A percentile compares a stretch with the other conserved stretches of the same genome.
phyloP scores from a whole-genome alignment of 2,888 invertebrate genomes.

The Amorpha juglandis region DNA sequence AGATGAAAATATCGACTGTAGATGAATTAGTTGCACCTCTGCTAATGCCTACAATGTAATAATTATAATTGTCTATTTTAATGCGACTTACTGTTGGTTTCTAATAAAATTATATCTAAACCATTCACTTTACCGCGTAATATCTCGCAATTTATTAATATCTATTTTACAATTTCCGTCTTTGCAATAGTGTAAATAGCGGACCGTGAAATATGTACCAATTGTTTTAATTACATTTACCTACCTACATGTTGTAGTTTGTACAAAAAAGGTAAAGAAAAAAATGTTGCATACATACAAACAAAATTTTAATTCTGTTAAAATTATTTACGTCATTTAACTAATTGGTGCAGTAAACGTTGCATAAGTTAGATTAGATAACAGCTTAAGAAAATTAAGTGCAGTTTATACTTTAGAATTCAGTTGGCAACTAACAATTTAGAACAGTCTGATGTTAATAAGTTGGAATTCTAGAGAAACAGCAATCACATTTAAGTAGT shows the following conservation, averaged over 20 bases:
- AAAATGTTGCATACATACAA: background rate
- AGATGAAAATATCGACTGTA: too few species aligned
- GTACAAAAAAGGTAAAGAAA: background rate
- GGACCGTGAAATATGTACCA: slow-evolving; percentile 58
- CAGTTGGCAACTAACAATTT: background rate
- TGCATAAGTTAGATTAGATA: too few species aligned
- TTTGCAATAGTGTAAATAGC: slow-evolving; percentile 42
- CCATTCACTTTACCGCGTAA: slow-evolving; percentile 11
- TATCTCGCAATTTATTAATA: slow-evolving; percentile 32
- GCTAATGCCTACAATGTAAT: too few species aligned
- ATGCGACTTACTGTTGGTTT: background rate
- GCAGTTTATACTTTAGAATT: background rate
- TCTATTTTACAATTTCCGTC: slow-evolving; percentile 36
- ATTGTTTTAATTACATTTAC: slow-evolving; percentile 44
- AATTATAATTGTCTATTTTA: background rate
- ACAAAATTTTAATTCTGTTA: background rate
- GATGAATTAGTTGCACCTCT: too few species aligned
- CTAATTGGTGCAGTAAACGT: background rate
- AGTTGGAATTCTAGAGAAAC: background rate
- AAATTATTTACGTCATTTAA: background rate
- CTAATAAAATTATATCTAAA: background rate
- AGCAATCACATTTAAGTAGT: background rate
- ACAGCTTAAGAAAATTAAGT: background rate
- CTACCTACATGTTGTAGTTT: slow-evolving; percentile 3
- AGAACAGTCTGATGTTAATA: background rate